phyloP scores from a whole-genome alignment of 2,797 vertebrate genomes.

The Tokudaia muenninki region DNA sequence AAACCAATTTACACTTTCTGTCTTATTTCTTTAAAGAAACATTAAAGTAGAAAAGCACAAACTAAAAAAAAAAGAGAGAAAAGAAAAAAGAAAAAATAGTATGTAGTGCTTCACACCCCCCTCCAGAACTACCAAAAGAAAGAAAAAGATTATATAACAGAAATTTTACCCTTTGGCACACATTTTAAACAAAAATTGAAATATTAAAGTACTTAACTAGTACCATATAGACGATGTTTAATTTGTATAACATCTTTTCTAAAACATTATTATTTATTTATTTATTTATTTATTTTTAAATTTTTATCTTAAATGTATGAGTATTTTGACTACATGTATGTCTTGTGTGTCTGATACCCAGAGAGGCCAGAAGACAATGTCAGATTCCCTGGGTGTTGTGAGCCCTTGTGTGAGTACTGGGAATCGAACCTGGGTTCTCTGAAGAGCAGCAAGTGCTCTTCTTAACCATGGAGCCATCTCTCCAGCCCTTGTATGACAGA shows the following conservation, averaged over 20 bases:
- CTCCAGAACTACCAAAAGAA: not conserved
- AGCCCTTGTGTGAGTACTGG: not conserved
- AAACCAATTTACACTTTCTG: not conserved
- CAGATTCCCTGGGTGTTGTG: not conserved
- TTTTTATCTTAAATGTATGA: not conserved
- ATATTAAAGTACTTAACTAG: not conserved
- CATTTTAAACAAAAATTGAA: conserved; percentile 47
- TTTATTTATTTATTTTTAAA: not conserved
- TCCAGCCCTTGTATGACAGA: too few species aligned
- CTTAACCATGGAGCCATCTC: not conserved
- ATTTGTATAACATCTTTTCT: not conserved
- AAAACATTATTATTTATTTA: not conserved
- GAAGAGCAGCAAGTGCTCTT: not conserved
- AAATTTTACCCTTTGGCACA: not conserved
- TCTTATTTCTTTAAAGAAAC: conserved; percentile 52
- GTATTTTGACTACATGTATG: not conserved
- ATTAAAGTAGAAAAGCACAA: conserved; percentile 34
- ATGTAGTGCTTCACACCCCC: not conserved
- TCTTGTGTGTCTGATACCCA: not conserved
- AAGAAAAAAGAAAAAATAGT: not conserved
- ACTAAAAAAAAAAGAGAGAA: not conserved
- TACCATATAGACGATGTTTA: not conserved
- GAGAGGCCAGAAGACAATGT: not conserved
- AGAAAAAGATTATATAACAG: not conserved
- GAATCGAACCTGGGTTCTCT: not conserved